phyloP scores from a whole-genome alignment of 2,888 invertebrate species.

The Ochropleura leucogaster region DNA sequence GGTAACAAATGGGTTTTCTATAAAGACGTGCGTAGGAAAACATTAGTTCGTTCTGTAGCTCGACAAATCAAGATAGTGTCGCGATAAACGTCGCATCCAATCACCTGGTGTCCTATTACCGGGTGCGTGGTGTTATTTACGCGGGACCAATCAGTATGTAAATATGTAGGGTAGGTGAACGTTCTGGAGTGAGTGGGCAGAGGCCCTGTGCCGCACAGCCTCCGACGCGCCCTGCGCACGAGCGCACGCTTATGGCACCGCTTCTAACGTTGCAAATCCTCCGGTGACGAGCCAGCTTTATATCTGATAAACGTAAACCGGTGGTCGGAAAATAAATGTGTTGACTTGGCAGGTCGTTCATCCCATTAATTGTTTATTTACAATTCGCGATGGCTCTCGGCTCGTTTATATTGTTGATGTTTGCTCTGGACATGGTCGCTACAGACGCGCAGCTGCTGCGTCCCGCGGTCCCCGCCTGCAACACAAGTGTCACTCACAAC shows the following conservation, averaged over 20 bases:
- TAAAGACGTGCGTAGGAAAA: conserved; percentile 75
- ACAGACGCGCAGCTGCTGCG: conserved; percentile 70
- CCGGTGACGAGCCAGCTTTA: conserved; percentile 61
- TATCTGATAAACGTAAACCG: conserved; percentile 57
- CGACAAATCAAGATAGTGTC: conserved; percentile 86
- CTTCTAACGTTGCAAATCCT: conserved; percentile 68
- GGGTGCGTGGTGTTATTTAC: conserved; percentile 83
- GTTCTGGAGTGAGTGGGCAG: conserved; percentile 87
- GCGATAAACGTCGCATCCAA: conserved; percentile 82
- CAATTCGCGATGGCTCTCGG: conserved; percentile 71
- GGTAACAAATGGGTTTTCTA: conserved; percentile 77
- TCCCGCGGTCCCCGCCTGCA: conserved; percentile 70
- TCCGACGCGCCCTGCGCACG: conserved; percentile 82
- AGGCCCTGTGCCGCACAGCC: conserved; percentile 80
- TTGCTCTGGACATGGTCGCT: conserved; percentile 69
- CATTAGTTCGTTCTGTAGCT: conserved; percentile 74
- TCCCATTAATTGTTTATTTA: conserved; percentile 61
- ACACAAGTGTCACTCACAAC: conserved; percentile 75
- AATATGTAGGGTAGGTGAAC: conserved; percentile 89
- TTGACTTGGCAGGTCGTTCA: conserved; percentile 54
- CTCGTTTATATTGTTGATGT: conserved; percentile 73
- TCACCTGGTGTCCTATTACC: conserved; percentile 83
- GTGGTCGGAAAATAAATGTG: conserved; percentile 51
- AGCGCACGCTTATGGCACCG: conserved; percentile 80
- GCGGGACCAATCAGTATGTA: conserved; percentile 87